Base-by-base conservation (phyloP, 2,113 vertebrate species). In the Atrichornis clamosus region DNA sequence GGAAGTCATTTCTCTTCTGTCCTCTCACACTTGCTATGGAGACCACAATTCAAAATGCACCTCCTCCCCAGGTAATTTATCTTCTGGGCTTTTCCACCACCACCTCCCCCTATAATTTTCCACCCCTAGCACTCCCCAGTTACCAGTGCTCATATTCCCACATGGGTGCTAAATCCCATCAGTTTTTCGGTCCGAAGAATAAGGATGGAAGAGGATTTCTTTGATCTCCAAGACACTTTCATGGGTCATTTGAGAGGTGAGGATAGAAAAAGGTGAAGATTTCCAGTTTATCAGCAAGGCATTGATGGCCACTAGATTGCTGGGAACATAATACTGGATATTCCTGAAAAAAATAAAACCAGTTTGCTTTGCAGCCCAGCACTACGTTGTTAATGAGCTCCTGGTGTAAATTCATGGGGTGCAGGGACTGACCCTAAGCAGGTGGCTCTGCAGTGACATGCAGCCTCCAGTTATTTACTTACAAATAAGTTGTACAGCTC, bases 151-250 rank as follows among this genome's bases (percentile, higher is more conserved):
- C 82, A 90, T 95, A 96, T 96, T 96, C 95, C 96, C 95, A 93
- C 79, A 82, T 93, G 84, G 95, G 95, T 96, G 98, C 95, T 98
- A 98, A 97, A 95, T 97, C 95, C 90, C 91, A 93, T 96, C 96
- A 94, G 76, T 88, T 89, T 87, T 81, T 92, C 85, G 67, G 93
- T 87, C 59, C 44, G 10, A 89, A 76, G 93, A 46, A 53, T 79
- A 81, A 87, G 73, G 84, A 80, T 84, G 63, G 89, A 70, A 89
- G 82, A 75, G 55, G 88, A 73, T 44, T 89, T 93, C 96, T 98
- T 98, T 98, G 98, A 98, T 98, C 98, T 97, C 81, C 33, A 65
- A 80, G 81, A 37, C 70, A 65, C 92, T 97, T 96, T 96, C 88
- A 95, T 97, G 97, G 96, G 92, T 97, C 95, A 59, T 96, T 95